These are phyloP conservation scores for Temnothorax ravouxi DNA, from an alignment of 2,888 invertebrate species.

Conservation along the genomic window DNA sequence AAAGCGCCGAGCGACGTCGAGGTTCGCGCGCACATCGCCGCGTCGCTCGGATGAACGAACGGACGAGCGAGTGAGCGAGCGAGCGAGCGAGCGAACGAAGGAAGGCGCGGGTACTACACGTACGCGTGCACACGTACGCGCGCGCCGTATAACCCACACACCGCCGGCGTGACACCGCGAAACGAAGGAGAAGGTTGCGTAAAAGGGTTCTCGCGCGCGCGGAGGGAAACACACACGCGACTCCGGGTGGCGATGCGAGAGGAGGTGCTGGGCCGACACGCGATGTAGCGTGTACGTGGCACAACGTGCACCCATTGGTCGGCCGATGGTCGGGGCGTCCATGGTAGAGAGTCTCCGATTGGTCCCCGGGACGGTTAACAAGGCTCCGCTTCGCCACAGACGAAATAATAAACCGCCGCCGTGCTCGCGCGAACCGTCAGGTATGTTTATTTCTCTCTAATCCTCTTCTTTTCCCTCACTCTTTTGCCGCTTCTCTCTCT, in stretches of 20 bases:
- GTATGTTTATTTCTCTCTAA: slow-evolving; percentile 65
- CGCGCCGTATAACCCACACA: slow-evolving; percentile 16
- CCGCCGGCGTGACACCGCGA: slow-evolving; percentile 34
- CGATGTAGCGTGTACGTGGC: slow-evolving; percentile 84
- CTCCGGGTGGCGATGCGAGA: slow-evolving; percentile 78
- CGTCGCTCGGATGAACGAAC: slow-evolving; percentile 50
- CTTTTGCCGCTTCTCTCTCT: not conserved
- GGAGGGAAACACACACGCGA: slow-evolving; percentile 70
- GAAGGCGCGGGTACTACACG: not conserved
- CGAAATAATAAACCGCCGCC: slow-evolving; percentile 83
- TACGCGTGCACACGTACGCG: not conserved
- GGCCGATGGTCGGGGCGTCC: slow-evolving; percentile 82
- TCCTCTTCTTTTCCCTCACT: slow-evolving; percentile 35
- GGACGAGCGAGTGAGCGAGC: slow-evolving; percentile 39
- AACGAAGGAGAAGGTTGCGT: slow-evolving; percentile 69
- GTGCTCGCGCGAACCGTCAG: slow-evolving; percentile 60
- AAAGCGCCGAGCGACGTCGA: slow-evolving; percentile 58
- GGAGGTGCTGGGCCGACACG: slow-evolving; percentile 85
- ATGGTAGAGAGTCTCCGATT: slow-evolving; percentile 83
- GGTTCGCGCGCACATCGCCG: slow-evolving; percentile 49
- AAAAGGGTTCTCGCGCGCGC: slow-evolving; percentile 65
- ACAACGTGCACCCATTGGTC: slow-evolving; percentile 80
- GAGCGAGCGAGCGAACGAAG: slow-evolving; percentile 38
- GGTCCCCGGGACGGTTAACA: slow-evolving; percentile 80
- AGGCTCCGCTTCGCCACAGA: slow-evolving; percentile 84